Base-by-base conservation (phyloP, 2,888 invertebrate species). In the Pteria penguin region DNA sequence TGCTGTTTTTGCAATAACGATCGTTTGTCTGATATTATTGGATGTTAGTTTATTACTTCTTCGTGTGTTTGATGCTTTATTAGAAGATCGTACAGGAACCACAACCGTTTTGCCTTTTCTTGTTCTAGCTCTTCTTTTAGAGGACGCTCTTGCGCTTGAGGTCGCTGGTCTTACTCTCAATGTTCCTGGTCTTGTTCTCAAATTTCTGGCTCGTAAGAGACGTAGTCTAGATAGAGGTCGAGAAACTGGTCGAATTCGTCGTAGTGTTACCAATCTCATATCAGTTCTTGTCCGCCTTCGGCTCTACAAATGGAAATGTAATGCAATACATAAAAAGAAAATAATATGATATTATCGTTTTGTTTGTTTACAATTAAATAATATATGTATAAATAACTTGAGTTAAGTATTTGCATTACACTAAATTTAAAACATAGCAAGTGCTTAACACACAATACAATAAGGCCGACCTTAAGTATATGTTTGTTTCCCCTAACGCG, bases 1-100 rank as follows among this genome's bases (percentile, higher is more conserved):
- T 26, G 73, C 73, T 22, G 73, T 73, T 54, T 68, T 68, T 1
- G 73, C 73, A 22, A 73, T 60, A 54, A 73, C 61, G 4, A 73
- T 73, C 18, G 73, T 73, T 18, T 73, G 73, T 26, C 67, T 73
- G 31, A 73, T 61, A 29, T 73, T 24, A 22, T 57, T 65, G 45
- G 52, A 63, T 18, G 54, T 55, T 2, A 14, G 2, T 32, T 72
- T 72, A 4, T 29, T 60, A 1, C n/a, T 70, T 2, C 61, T 70
- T 11, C 57, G 36, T 4, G 61, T 57, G 22, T 45, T 65, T 3
- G 65, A 36, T 5, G 65, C 32, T 45, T 65, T 65, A 45, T 45
- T 45, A 14, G 45, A 45, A 14, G 45, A 45, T 45, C 45, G 45
- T 45, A 45, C 45, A 14, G 45, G 45, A 8, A 45, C 18, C 45